phyloP scores from a whole-genome alignment of 2,797 vertebrate genomes.

The Hippopotamyrus pictus region DNA sequence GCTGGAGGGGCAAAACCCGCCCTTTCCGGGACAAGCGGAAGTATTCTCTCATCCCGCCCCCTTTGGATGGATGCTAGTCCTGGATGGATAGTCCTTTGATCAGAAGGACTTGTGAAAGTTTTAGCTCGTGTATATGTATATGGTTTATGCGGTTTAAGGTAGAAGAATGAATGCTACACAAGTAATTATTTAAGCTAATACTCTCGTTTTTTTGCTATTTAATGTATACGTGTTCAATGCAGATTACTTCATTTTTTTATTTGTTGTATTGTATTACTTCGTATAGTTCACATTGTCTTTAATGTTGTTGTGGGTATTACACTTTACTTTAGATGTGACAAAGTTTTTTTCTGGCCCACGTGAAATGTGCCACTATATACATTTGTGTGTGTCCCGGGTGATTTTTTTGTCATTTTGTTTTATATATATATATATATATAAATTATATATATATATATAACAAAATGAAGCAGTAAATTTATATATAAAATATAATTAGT shows the following conservation, averaged over 20 bases:
- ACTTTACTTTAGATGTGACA: not conserved
- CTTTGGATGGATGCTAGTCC: not conserved
- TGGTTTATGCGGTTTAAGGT: not conserved
- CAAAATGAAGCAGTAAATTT: too few relatives aligned
- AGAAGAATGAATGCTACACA: not conserved
- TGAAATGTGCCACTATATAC: not conserved
- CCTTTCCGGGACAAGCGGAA: slow-evolving; percentile 20
- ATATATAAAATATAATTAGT: too few relatives aligned
- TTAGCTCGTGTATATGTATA: not conserved
- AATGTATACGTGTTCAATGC: not conserved
- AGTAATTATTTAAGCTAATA: not conserved
- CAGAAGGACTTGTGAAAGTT: not conserved
- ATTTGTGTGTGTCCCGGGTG: not conserved
- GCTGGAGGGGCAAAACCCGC: not conserved
- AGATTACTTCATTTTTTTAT: not conserved
- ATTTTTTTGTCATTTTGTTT: not conserved
- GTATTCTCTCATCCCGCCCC: not conserved
- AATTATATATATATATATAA: too few relatives aligned
- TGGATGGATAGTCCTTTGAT: not conserved
- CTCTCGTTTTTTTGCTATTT: not conserved
- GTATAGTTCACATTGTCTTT: not conserved
- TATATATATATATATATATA: too few relatives aligned
- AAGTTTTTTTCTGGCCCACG: not conserved
- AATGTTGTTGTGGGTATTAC: not conserved
- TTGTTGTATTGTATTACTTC: not conserved